Conservation (phyloP, 2,113 vertebrate species). For the Mobula birostris region DNA sequence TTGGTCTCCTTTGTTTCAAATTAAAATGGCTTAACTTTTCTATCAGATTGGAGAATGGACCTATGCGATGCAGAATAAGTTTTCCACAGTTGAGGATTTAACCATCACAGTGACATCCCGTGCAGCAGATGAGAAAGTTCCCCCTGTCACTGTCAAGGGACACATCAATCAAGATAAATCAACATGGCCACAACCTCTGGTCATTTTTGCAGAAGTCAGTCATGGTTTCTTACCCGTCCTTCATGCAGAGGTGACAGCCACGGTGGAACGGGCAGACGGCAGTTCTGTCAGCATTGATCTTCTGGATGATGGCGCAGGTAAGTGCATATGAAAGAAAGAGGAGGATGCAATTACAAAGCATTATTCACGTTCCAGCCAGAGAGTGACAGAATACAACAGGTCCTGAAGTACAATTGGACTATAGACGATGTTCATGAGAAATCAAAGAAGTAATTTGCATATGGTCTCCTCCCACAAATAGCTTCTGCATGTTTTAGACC, state of each 20-base stretch:
- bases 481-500: no score
- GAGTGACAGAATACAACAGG: no score
- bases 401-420: no score
- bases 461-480: no score
- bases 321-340: no score
- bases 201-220: constrained; percentile 53
- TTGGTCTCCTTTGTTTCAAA: background rate
- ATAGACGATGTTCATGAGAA: no score
- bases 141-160: constrained; percentile 47
- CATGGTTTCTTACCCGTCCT: constrained; percentile 51
- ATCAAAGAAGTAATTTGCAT: no score
- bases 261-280: constrained; percentile 47
- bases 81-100: constrained; percentile 44
- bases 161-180: constrained; percentile 45
- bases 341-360: no score
- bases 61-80: constrained; percentile 49
- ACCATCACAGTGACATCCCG: constrained; percentile 51
- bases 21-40: background rate
- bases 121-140: constrained; percentile 43
- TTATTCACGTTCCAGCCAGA: no score
- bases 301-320: constrained; percentile 61
- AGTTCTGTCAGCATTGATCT: constrained; percentile 44
- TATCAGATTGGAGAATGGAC: constrained; percentile 54
- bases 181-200: constrained; percentile 43
- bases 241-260: constrained; percentile 51